phyloP scores from a whole-genome alignment of 1,140 invertebrate genomes.

The Cydia fagiglandana region DNA sequence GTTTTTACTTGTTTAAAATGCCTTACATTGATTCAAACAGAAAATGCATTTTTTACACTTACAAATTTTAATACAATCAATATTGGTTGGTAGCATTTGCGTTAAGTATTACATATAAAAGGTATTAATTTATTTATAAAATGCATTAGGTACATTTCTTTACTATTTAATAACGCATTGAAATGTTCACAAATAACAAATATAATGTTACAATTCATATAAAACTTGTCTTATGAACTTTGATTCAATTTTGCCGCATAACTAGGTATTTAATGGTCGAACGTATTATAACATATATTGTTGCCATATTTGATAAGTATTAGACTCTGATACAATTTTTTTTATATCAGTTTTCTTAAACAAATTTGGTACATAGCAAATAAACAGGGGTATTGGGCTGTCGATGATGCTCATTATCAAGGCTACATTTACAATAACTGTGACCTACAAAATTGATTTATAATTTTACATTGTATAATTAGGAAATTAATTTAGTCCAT shows the following conservation, averaged over 20 bases:
- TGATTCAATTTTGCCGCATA: too few species aligned
- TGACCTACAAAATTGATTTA: background rate
- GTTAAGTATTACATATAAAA: background rate
- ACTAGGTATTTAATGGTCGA: too few species aligned
- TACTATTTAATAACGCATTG: background rate
- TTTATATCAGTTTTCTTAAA: background rate
- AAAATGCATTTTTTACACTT: background rate
- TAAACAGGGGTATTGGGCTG: background rate
- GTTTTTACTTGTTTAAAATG: background rate
- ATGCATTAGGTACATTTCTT: background rate
- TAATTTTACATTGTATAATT: conserved; percentile 1
- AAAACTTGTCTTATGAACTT: too few species aligned
- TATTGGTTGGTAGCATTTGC: background rate
- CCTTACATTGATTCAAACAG: background rate
- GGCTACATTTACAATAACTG: background rate
- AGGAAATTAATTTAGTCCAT: background rate
- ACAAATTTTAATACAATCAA: background rate
- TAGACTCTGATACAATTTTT: background rate
- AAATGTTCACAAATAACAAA: too few species aligned
- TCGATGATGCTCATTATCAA: background rate
- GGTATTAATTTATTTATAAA: background rate
- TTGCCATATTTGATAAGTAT: too few species aligned
- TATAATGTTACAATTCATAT: too few species aligned
- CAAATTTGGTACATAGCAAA: background rate
- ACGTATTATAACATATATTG: background rate